These are phyloP conservation scores for Lepus oiostolus DNA, from an alignment of 2,797 vertebrate species.

Conservation along the genomic window DNA sequence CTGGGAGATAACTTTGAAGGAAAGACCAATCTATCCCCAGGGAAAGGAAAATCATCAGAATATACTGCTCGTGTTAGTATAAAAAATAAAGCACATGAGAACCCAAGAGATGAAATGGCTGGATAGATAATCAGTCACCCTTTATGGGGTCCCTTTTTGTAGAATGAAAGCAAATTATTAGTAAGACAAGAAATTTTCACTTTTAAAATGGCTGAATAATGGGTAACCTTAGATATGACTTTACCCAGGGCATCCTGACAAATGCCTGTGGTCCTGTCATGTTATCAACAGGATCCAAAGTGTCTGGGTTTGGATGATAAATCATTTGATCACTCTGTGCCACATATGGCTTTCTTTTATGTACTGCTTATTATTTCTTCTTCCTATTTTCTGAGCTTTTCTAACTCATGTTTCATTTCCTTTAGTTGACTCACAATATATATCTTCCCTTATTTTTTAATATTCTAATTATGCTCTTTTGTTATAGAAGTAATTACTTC, in stretches of 20 bases:
- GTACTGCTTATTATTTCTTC: not conserved
- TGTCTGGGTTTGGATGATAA: not conserved
- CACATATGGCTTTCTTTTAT: not conserved
- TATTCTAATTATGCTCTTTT: not conserved
- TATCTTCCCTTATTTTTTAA: not conserved
- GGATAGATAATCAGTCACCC: not conserved
- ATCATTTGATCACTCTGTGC: not conserved
- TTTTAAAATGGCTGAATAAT: not conserved
- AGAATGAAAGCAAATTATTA: conserved; percentile 17
- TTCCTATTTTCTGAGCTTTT: conserved; percentile 6
- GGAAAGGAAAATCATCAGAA: conserved; percentile 50
- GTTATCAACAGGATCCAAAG: not conserved
- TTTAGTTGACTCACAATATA: not conserved
- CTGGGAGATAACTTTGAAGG: conserved; percentile 25
- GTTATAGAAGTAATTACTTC: conserved; percentile 6
- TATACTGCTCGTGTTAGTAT: not conserved
- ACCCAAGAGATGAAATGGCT: conserved; percentile 6
- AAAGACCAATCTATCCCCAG: not conserved
- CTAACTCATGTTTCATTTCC: not conserved
- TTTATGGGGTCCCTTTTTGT: not conserved
- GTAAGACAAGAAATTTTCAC: conserved; percentile 7
- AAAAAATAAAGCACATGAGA: conserved; percentile 5
- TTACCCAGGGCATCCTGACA: not conserved
- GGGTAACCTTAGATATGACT: not conserved
- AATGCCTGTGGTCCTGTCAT: not conserved